Evolutionary conservation across 2,888 invertebrate genomes (phyloP).

Genomic region (Caenorhabditis macrosperma): DNA sequence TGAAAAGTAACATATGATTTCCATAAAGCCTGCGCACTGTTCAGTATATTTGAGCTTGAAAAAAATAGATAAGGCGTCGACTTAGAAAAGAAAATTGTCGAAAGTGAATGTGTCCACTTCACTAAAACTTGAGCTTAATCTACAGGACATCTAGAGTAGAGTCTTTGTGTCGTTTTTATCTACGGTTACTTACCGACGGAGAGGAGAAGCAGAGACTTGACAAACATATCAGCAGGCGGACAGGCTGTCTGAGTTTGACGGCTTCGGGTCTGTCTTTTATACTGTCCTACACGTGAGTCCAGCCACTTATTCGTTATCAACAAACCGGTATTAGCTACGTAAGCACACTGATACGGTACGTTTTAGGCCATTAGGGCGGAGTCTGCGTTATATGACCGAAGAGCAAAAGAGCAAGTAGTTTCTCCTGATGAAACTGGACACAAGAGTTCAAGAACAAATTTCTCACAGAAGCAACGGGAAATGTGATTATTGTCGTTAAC

Average conservation of each 20-base stretch:
- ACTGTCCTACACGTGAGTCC: constrained; percentile 36
- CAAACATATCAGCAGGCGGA: constrained; percentile 44
- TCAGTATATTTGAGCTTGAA: too few species aligned
- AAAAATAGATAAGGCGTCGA: too few species aligned
- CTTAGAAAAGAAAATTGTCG: too few species aligned
- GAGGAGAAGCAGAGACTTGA: constrained; percentile 47
- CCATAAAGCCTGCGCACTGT: not conserved
- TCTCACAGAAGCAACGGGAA: not conserved
- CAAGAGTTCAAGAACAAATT: constrained; percentile 26
- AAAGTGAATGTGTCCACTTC: too few species aligned
- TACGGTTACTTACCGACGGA: constrained; percentile 30
- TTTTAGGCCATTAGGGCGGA: constrained; percentile 33
- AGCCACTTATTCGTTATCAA: constrained; percentile 18
- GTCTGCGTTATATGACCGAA: constrained; percentile 7
- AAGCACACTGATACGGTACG: constrained; percentile 34
- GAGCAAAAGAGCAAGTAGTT: constrained; percentile 41
- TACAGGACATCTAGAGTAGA: too few species aligned
- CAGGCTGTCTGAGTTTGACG: constrained; percentile 26
- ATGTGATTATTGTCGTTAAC: not conserved
- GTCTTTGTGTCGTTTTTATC: not conserved
- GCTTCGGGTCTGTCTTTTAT: constrained; percentile 28
- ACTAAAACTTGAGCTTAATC: too few species aligned
- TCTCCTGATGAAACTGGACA: not conserved
- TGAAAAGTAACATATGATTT: too few species aligned
- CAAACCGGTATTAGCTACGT: constrained; percentile 43